These are phyloP conservation scores for Hestina assimilis DNA, from an alignment of 1,140 invertebrate genomes.

Conservation along the genomic window DNA sequence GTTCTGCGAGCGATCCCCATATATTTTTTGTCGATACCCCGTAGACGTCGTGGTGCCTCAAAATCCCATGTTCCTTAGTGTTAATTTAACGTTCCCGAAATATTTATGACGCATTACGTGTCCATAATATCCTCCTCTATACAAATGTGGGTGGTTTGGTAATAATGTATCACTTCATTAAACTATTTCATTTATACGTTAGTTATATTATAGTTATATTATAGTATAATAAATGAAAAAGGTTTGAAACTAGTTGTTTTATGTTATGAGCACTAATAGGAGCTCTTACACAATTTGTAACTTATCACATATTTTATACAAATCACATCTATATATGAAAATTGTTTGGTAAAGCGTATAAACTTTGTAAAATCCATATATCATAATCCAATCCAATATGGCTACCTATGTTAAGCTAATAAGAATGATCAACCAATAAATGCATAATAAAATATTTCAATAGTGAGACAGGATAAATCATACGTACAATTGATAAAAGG, in stretches of 20 bases:
- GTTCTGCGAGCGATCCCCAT: conserved; percentile 65
- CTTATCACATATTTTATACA: too few species aligned
- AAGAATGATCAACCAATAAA: conserved; percentile 2
- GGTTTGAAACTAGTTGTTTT: too few species aligned
- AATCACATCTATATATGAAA: too few species aligned
- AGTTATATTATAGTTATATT: conserved; percentile 4
- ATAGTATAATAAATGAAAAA: neutral
- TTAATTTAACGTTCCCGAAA: conserved; percentile 78
- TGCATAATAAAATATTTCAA: conserved; percentile 23
- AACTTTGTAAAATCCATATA: too few species aligned
- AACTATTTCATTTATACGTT: conserved; percentile 26
- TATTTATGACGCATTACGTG: conserved; percentile 77
- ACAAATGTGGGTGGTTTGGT: conserved; percentile 73
- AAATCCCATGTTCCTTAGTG: conserved; percentile 74
- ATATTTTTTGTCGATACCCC: conserved; percentile 62
- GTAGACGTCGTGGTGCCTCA: conserved; percentile 74
- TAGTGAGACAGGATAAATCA: conserved; percentile 53
- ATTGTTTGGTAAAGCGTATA: too few species aligned
- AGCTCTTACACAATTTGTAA: too few species aligned
- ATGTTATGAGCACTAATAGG: neutral
- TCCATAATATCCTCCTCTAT: conserved; percentile 66
- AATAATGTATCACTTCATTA: conserved; percentile 73
- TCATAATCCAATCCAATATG: neutral
- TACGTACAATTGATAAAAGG: conserved; percentile 56
- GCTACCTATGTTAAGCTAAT: neutral